Evolutionary conservation across 1,140 invertebrate genomes (phyloP).

Genomic region (Trichogramma pretiosum): DNA sequence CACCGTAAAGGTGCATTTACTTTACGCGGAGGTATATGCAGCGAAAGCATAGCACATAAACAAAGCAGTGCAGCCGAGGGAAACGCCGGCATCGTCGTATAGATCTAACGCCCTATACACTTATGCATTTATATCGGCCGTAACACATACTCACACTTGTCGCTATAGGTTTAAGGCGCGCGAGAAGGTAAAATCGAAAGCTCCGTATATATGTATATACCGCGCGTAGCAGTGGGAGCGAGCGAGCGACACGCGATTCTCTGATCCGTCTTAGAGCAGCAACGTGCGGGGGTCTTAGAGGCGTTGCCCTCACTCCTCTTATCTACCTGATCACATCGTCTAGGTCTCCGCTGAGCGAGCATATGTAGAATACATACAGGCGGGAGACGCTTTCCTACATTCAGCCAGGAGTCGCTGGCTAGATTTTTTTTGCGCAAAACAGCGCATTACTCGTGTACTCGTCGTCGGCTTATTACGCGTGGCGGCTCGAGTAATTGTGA

Average conservation of each 20-base stretch:
- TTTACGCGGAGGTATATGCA: too few species aligned
- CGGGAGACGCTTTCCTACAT: background rate
- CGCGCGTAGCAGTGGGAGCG: conserved; percentile 2
- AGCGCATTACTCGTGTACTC: too few species aligned
- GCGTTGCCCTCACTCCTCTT: conserved; percentile 34
- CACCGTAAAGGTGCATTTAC: too few species aligned
- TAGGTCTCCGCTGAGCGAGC: background rate
- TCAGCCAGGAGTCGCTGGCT: background rate
- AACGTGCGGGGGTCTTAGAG: too few species aligned
- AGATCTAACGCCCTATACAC: too few species aligned
- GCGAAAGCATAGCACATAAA: too few species aligned
- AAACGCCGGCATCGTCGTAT: too few species aligned
- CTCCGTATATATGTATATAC: too few species aligned
- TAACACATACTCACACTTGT: background rate
- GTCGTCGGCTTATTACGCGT: conserved; percentile 3
- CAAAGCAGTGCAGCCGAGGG: too few species aligned
- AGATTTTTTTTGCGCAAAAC: background rate
- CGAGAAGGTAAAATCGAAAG: conserved; percentile 5
- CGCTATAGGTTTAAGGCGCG: too few species aligned
- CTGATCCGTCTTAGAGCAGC: conserved; percentile 39
- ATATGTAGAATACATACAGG: background rate
- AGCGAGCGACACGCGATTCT: conserved; percentile 31
- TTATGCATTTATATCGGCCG: background rate
- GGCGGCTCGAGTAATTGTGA: too few species aligned
- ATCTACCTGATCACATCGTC: conserved; percentile 30